Conservation (phyloP, 2,113 vertebrate species). For the Microtus oregoni region DNA sequence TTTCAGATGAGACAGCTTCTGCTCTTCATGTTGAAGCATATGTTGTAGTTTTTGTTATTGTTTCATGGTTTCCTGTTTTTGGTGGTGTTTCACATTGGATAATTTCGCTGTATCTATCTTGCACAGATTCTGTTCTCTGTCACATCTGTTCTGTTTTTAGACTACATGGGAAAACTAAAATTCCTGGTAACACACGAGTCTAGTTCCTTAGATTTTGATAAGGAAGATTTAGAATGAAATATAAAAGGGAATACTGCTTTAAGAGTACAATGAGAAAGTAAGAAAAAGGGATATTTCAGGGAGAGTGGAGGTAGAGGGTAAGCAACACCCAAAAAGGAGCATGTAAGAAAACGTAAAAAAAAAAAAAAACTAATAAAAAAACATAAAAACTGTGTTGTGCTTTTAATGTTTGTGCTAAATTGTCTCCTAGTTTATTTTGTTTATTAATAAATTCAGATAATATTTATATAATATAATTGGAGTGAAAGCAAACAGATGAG, state of each 20-base stretch:
- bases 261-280: background rate
- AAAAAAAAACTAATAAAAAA: background rate
- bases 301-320: fast-evolving
- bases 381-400: background rate
- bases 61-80: background rate
- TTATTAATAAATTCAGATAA: background rate
- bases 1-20: background rate
- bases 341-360: no score
- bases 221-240: background rate
- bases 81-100: background rate
- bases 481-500: background rate
- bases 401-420: background rate
- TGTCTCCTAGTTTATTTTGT: background rate
- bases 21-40: background rate
- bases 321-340: background rate
- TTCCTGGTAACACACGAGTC: background rate
- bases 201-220: background rate
- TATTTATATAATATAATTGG: background rate
- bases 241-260: background rate
- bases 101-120: background rate
- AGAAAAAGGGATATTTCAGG: fast-evolving
- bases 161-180: background rate
- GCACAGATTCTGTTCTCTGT: background rate
- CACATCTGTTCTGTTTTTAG: background rate
- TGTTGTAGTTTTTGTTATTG: background rate